A percentile compares a stretch with the other conserved stretches of the same genome.
Evolutionary conservation across 2,113 vertebrate genomes (phyloP).

Genomic region (Petroica traversi): DNA sequence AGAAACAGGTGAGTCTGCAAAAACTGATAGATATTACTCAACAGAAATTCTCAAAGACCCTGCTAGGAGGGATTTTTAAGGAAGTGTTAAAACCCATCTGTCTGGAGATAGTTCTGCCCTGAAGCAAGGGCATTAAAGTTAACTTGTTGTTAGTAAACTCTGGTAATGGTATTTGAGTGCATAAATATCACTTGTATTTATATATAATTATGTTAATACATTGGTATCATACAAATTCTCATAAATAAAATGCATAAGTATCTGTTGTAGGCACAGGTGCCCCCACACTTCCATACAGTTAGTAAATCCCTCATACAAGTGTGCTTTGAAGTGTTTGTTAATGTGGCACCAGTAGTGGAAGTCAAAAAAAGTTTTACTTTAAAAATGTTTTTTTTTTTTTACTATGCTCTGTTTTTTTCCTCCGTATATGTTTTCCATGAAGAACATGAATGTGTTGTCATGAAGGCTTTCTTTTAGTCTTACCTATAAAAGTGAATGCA

Average conservation of each 20-base stretch:
- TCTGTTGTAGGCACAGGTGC: background rate
- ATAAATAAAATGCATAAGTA: background rate
- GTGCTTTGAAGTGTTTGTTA: background rate
- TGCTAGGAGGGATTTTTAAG: background rate
- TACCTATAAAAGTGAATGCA: background rate
- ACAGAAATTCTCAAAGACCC: background rate
- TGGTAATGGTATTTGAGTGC: background rate
- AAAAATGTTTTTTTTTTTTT: background rate
- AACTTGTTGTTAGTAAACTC: background rate
- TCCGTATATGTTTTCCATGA: background rate
- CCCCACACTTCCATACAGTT: background rate
- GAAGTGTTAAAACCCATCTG: background rate
- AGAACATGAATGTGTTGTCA: background rate
- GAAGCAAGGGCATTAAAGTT: background rate
- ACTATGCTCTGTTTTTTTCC: fast-evolving
- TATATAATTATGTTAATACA: background rate
- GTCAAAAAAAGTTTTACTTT: background rate
- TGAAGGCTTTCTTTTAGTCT: background rate
- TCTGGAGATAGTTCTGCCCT: background rate
- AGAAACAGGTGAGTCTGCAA: background rate
- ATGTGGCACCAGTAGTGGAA: background rate
- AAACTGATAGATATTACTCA: conserved; percentile 19
- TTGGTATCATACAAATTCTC: background rate
- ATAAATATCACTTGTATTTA: background rate
- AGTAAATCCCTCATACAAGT: background rate